A percentile compares a stretch with the other conserved stretches of the same genome.
Evolutionary conservation across 2,797 vertebrate species (phyloP).

Genomic region (Buceros bicornis): DNA sequence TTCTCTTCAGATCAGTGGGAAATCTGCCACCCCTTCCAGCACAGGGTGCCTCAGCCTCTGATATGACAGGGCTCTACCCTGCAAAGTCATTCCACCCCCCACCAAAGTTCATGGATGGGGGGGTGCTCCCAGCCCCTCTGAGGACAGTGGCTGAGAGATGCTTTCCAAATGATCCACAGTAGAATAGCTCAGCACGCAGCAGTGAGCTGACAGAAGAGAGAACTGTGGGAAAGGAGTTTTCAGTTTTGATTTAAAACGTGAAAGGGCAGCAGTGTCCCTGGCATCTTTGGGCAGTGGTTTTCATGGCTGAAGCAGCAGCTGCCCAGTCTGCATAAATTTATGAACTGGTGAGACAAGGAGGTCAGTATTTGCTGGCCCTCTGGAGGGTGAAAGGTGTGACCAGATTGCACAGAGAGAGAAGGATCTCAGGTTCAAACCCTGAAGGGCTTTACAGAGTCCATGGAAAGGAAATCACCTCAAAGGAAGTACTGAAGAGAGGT

Average conservation of each 20-base stretch:
- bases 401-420: background rate
- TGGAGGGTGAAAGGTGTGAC: background rate
- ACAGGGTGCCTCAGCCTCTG: background rate
- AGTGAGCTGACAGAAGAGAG: conserved; percentile 29
- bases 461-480: background rate
- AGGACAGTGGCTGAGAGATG: background rate
- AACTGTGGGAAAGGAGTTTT: conserved; percentile 22
- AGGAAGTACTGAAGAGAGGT: background rate
- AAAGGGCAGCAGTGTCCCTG: conserved; percentile 33
- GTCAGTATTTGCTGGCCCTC: background rate
- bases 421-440: background rate
- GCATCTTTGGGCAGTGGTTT: conserved; percentile 25
- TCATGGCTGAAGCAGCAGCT: conserved; percentile 19
- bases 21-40: background rate
- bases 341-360: conserved; percentile 1
- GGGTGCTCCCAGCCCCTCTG: background rate
- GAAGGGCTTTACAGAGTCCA: background rate
- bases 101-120: background rate
- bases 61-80: background rate
- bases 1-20: background rate
- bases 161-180: conserved; percentile 10
- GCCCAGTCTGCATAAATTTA: conserved; percentile 34
- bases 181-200: background rate
- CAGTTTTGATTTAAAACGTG: conserved; percentile 54
- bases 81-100: background rate